Evolutionary conservation across 1,140 invertebrate genomes (phyloP).

Genomic region (Diorhabda carinulata): DNA sequence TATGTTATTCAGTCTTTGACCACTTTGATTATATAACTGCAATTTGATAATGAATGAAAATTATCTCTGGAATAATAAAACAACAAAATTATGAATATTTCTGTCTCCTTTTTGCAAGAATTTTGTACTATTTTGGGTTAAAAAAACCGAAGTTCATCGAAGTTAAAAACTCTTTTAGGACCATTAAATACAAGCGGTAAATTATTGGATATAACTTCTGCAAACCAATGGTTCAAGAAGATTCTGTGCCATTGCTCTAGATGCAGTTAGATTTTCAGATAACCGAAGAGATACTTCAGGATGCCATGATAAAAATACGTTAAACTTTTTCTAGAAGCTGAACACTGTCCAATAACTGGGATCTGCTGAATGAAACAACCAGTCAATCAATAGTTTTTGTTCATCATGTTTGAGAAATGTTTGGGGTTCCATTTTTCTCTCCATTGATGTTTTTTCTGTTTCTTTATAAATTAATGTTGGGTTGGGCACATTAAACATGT

Average conservation of each 20-base stretch:
- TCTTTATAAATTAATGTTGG: conserved; percentile 4
- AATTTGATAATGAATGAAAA: no score
- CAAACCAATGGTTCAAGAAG: no score
- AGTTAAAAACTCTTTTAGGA: no score
- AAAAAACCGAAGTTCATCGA: no score
- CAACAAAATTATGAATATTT: no score
- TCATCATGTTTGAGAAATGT: neutral
- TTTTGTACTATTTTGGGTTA: no score
- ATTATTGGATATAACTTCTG: no score
- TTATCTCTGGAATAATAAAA: no score
- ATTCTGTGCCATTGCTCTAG: neutral
- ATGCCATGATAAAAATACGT: conserved; percentile 13
- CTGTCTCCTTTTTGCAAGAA: no score
- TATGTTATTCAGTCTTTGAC: no score
- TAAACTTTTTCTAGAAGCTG: conserved; percentile 18
- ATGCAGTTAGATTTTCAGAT: conserved; percentile 17
- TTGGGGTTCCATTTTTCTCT: neutral
- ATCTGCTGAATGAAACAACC: conserved; percentile 8
- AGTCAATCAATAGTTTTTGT: conserved; percentile 4
- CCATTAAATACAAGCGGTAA: no score
- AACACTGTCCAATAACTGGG: conserved; percentile 15
- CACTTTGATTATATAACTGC: no score
- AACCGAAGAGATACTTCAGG: conserved; percentile 7
- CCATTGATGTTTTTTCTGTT: conserved; percentile 4
- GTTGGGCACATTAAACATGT: conserved; percentile 5